These are phyloP conservation scores for Globicephala melas DNA, from an alignment of 2,113 vertebrate genomes.

Conservation along the genomic window DNA sequence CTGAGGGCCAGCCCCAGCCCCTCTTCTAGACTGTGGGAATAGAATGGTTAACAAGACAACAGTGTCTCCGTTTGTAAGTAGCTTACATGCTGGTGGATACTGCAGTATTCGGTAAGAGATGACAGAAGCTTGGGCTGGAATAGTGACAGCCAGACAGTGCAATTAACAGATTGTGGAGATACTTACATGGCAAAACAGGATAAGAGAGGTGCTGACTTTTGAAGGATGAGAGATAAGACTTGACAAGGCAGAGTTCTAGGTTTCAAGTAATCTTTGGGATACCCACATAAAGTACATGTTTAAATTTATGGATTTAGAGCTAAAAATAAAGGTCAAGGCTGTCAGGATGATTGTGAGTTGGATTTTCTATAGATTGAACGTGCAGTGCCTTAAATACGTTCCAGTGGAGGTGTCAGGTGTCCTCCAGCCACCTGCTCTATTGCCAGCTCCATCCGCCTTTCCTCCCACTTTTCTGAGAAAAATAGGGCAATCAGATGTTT, in stretches of 20 bases:
- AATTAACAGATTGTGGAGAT: not conserved
- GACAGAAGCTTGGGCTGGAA: not conserved
- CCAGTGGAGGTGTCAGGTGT: too few species aligned
- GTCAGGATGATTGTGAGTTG: not conserved
- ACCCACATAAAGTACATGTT: not conserved
- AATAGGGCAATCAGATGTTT: not conserved
- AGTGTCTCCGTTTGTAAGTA: not conserved
- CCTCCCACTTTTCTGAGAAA: not conserved
- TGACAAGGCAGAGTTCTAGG: not conserved
- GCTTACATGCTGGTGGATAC: too few species aligned
- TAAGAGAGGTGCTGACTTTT: not conserved
- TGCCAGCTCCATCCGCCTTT: fast-evolving
- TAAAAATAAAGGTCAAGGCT: not conserved
- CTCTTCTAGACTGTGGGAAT: not conserved
- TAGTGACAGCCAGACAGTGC: not conserved
- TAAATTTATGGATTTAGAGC: not conserved
- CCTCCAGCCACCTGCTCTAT: fast-evolving
- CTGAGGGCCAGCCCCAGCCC: not conserved
- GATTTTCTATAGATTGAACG: not conserved
- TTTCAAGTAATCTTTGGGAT: not conserved
- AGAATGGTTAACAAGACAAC: not conserved
- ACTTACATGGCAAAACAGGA: not conserved
- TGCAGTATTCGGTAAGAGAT: too few species aligned
- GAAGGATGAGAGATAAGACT: not conserved
- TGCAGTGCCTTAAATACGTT: not conserved